A percentile compares a stretch with the other conserved stretches of the same genome.
Conservation (phyloP, 2,797 vertebrate species). For the Serranus cabrilla region DNA sequence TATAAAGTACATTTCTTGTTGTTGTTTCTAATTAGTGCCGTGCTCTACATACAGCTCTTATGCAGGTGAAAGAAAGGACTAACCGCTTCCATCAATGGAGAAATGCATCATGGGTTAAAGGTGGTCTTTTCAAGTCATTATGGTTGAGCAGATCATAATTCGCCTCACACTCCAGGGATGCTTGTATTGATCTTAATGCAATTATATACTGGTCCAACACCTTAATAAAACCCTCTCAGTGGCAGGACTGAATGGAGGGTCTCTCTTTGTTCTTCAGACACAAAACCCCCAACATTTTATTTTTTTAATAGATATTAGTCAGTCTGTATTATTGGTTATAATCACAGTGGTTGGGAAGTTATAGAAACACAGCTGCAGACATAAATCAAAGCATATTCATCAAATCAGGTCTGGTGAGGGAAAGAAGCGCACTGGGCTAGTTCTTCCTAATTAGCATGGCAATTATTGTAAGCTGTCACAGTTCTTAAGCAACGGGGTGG, state of each 20-base stretch:
- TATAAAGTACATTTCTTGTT: slow-evolving; percentile 6
- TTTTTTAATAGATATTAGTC: slow-evolving; percentile 17
- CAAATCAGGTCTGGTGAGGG: slow-evolving; percentile 77
- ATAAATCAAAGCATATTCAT: slow-evolving; percentile 80
- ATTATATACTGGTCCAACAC: neutral
- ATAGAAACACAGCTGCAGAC: slow-evolving; percentile 55
- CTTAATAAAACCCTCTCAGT: neutral
- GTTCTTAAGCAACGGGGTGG: slow-evolving; percentile 84
- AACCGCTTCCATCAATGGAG: neutral
- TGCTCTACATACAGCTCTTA: neutral
- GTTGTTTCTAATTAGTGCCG: slow-evolving; percentile 1
- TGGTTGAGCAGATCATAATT: slow-evolving; percentile 19
- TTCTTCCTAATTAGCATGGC: slow-evolving; percentile 84
- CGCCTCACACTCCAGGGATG: slow-evolving; percentile 2
- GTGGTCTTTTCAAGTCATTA: slow-evolving; percentile 15
- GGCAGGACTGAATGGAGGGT: neutral
- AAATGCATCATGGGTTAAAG: slow-evolving; percentile 21
- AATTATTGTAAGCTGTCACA: slow-evolving; percentile 89
- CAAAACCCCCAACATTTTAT: slow-evolving; percentile 15
- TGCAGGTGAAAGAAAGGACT: slow-evolving; percentile 1
- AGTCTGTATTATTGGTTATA: slow-evolving; percentile 28
- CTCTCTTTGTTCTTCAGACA: slow-evolving; percentile 17
- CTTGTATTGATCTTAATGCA: slow-evolving; percentile 21
- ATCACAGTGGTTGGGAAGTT: slow-evolving; percentile 48
- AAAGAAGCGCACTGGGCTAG: slow-evolving; percentile 70